Percentiles rank a stretch among this genome's conserved stretches.
phyloP scores from a whole-genome alignment of 2,888 invertebrate genomes.

The Pollenia amentaria region DNA sequence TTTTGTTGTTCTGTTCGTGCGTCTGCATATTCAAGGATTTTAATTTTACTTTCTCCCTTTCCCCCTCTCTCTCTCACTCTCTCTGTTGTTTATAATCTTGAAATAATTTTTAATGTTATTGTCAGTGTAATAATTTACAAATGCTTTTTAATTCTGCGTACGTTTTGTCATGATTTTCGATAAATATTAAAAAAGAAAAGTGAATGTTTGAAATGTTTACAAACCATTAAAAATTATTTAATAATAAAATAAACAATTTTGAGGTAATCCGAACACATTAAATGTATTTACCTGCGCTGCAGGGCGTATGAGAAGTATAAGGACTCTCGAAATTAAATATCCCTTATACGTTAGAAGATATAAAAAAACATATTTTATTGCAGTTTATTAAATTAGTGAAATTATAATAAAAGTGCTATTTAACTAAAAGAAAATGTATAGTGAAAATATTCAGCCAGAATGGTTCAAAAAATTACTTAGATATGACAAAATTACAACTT shows the following conservation, averaged over 20 bases:
- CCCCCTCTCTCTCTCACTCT: background rate
- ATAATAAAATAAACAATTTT: background rate
- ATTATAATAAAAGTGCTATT: too few species aligned
- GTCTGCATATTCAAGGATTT: constrained; percentile 39
- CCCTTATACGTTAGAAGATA: too few species aligned
- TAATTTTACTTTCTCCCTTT: constrained; percentile 4
- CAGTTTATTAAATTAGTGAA: too few species aligned
- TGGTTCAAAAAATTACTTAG: too few species aligned
- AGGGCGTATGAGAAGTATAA: too few species aligned
- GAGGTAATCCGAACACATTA: background rate
- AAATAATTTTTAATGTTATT: constrained; percentile 68
- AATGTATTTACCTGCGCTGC: background rate
- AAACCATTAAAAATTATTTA: constrained; percentile 10
- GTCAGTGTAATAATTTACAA: constrained; percentile 66
- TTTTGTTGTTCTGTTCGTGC: background rate
- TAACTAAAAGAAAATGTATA: too few species aligned
- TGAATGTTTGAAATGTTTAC: background rate
- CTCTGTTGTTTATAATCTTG: constrained; percentile 56
- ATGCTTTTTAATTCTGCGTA: constrained; percentile 22
- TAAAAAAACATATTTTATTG: too few species aligned
- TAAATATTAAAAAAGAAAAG: constrained; percentile 72
- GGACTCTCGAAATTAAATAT: too few species aligned
- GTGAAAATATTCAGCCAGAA: too few species aligned
- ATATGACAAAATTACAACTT: too few species aligned
- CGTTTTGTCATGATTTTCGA: constrained; percentile 44